Percentiles rank a stretch among this genome's conserved stretches.
phyloP scores from a whole-genome alignment of 2,797 vertebrate genomes.

The Sebastes kiyomatsui region DNA sequence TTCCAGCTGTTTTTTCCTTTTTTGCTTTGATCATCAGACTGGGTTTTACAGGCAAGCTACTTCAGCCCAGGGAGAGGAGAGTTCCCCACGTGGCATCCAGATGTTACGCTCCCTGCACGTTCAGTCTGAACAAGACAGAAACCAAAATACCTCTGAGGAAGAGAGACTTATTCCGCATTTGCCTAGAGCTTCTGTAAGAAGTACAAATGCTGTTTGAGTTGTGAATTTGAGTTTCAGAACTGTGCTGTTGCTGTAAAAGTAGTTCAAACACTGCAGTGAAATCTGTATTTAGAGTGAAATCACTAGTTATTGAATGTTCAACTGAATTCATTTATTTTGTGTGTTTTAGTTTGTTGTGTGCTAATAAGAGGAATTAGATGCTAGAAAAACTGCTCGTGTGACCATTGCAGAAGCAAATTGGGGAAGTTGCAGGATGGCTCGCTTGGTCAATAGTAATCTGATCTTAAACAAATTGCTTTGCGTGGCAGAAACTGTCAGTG shows the following conservation, averaged over 20 bases:
- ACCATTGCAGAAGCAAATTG: slow-evolving; percentile 31
- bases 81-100: slow-evolving; percentile 68
- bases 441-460: slow-evolving; percentile 40
- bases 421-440: slow-evolving; percentile 46
- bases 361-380: slow-evolving; percentile 15
- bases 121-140: slow-evolving; percentile 2
- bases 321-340: neutral
- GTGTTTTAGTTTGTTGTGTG: neutral
- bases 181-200: neutral
- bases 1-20: slow-evolving; percentile 44
- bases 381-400: neutral
- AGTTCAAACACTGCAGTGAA: neutral
- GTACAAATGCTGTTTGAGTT: neutral
- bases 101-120: slow-evolving; percentile 45
- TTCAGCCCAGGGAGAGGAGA: neutral
- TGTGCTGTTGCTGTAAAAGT: neutral
- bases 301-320: neutral
- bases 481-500: slow-evolving; percentile 35
- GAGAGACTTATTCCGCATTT: neutral
- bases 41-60: slow-evolving; percentile 15
- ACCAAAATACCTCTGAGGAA: slow-evolving; percentile 3
- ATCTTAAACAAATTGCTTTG: slow-evolving; percentile 36
- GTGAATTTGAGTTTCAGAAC: neutral
- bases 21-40: slow-evolving; percentile 17
- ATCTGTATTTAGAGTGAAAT: neutral